These are phyloP conservation scores for Plotosus lineatus DNA, from an alignment of 2,113 vertebrate genomes.

Conservation along the genomic window DNA sequence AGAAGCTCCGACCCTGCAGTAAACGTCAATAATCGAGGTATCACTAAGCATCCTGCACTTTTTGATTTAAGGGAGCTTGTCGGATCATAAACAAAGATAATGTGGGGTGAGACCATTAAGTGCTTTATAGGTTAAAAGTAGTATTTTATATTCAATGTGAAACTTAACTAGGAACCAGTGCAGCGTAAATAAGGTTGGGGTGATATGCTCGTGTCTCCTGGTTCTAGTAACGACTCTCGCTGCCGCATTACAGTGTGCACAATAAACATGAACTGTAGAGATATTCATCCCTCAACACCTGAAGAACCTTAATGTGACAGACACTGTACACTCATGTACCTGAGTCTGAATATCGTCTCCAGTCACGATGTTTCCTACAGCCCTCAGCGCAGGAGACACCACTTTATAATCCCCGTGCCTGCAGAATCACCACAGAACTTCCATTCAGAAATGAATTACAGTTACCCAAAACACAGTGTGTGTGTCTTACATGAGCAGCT, in stretches of 20 bases:
- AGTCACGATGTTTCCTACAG: conserved; percentile 91
- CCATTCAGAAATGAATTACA: not conserved
- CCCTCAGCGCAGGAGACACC: conserved; percentile 87
- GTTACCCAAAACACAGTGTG: not conserved
- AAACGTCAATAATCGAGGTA: too few species aligned
- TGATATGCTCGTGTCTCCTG: too few species aligned
- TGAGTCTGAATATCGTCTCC: conserved; percentile 92
- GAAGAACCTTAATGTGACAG: not conserved
- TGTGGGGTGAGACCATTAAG: too few species aligned
- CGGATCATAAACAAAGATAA: too few species aligned
- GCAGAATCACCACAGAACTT: not conserved
- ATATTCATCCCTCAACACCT: not conserved
- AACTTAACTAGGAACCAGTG: too few species aligned
- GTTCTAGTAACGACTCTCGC: too few species aligned
- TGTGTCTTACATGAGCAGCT: conserved; percentile 85
- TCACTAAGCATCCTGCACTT: too few species aligned
- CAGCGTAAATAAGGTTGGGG: too few species aligned
- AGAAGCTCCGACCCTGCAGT: too few species aligned
- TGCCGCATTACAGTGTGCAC: not conserved
- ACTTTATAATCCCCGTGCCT: conserved; percentile 93
- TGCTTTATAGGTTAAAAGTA: too few species aligned
- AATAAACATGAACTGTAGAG: not conserved
- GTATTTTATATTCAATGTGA: too few species aligned
- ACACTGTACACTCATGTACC: conserved; percentile 64
- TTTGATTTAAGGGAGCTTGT: too few species aligned